Evolutionary conservation across 2,888 invertebrate genomes (phyloP), one percentile per base, ranked within the genome.

Genomic region (Orthonychiurus folsomi): DNA sequence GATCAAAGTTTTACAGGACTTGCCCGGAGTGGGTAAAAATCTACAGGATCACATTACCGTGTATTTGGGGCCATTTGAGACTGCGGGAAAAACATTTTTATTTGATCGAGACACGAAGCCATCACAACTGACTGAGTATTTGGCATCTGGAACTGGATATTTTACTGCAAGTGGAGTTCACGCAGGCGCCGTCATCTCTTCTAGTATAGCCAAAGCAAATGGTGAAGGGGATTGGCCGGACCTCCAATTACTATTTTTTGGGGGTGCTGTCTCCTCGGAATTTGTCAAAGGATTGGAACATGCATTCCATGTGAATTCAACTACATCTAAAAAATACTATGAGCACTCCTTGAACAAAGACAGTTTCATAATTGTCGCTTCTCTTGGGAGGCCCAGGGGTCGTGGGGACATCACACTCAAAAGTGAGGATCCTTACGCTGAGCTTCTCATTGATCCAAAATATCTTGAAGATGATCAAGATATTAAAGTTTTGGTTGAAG

Each of bases 161-260:
- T 27, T 60, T 1, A 56, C 63, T 9, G 24, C 59, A 1, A 15
- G 28, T 1, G 50, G n/a, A 1, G 37, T 26, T n/a, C 56, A 56
- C 12, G 60, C 63, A 1, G 15, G 50, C 18, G 63, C 50, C 3
- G 20, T 56, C 23, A n/a, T 72, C 47, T 54, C 69, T 1, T 62
- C 69, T 3, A 63, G 60, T 2, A 56, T 57, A 3, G 72, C 69
- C 1, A 68, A 68, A 54, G 61, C 50, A 1, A 60, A 61, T 1
- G 72, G 72, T 1, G 60, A 64, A 59, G 68, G 66, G 20, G 61
- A 69, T 55, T 72, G 69, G 68, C 69, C 72, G 1, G 70, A 72
- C 57, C 60, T 69, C 28, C 70, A 70, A 25, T 62, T 60, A n/a
- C 59, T 62, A 0, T 52, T 72, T 2, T 27, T 61, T 3, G 65